A percentile compares a stretch with the other conserved stretches of the same genome.
Conservation (phyloP, 2,113 vertebrate species). For the Polyodon spathula region DNA sequence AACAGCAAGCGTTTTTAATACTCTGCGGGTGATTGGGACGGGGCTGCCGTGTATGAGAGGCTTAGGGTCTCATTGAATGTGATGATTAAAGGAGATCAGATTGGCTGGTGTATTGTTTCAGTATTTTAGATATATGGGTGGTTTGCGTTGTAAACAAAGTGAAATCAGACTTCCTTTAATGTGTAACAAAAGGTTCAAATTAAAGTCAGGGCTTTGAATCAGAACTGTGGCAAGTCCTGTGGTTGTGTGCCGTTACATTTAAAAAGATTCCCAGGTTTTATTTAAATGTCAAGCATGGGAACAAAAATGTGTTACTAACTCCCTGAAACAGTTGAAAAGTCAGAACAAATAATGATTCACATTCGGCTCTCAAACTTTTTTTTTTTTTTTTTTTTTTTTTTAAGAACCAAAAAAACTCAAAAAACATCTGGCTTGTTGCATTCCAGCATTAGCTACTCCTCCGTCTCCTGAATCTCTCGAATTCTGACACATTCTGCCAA, state of each 20-base stretch:
- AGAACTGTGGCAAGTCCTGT: slow-evolving; percentile 46
- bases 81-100: slow-evolving; percentile 50
- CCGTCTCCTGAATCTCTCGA: too few relatives aligned
- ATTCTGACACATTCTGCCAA: too few relatives aligned
- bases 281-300: slow-evolving; percentile 13
- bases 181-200: slow-evolving; percentile 15
- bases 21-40: slow-evolving; percentile 12
- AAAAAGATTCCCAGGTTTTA: not conserved
- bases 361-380: too few relatives aligned
- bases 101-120: slow-evolving; percentile 17
- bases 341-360: not conserved
- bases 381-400: too few relatives aligned
- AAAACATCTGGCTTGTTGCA: not conserved
- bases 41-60: slow-evolving; percentile 12
- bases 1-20: slow-evolving; percentile 16
- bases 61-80: slow-evolving; percentile 34
- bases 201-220: slow-evolving; percentile 56
- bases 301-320: slow-evolving; percentile 8
- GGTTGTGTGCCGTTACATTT: slow-evolving; percentile 39
- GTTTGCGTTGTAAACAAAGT: slow-evolving; percentile 34
- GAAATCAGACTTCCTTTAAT: slow-evolving; percentile 35
- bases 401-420: not conserved
- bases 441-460: too few relatives aligned
- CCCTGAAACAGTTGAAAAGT: not conserved
- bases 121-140: slow-evolving; percentile 18